phyloP scores from a whole-genome alignment of 2,113 vertebrate genomes.

The Cyanoderma ruficeps region DNA sequence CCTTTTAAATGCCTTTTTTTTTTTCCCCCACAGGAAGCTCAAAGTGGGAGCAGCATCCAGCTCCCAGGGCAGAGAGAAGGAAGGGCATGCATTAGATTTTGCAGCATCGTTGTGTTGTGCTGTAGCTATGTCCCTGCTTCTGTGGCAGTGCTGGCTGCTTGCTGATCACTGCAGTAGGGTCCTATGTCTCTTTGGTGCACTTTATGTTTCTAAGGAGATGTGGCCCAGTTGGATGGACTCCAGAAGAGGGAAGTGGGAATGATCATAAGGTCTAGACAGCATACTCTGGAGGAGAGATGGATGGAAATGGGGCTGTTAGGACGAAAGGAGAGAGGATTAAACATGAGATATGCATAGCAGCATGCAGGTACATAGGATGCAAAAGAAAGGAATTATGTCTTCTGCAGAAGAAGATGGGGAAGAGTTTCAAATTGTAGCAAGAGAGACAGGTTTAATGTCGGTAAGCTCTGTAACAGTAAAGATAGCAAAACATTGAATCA shows the following conservation, averaged over 20 bases:
- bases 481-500: not conserved
- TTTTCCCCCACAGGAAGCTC: not conserved
- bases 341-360: not conserved
- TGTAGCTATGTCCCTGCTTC: not conserved
- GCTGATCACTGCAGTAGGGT: not conserved
- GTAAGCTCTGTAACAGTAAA: not conserved
- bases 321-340: not conserved
- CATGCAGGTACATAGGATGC: not conserved
- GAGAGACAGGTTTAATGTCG: not conserved
- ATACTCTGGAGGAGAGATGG: not conserved
- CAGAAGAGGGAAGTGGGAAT: not conserved
- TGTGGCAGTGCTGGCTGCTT: not conserved
- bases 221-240: not conserved
- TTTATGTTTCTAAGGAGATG: not conserved
- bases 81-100: not conserved
- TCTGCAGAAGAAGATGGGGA: not conserved
- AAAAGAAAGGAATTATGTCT: not conserved
- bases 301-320: not conserved
- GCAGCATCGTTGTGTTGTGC: not conserved
- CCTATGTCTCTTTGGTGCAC: not conserved
- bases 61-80: not conserved
- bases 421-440: not conserved
- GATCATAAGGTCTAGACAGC: not conserved
- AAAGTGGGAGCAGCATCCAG: not conserved
- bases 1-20: not conserved